phyloP scores from a whole-genome alignment of 2,797 vertebrate genomes.

The Acanthiza pusilla region DNA sequence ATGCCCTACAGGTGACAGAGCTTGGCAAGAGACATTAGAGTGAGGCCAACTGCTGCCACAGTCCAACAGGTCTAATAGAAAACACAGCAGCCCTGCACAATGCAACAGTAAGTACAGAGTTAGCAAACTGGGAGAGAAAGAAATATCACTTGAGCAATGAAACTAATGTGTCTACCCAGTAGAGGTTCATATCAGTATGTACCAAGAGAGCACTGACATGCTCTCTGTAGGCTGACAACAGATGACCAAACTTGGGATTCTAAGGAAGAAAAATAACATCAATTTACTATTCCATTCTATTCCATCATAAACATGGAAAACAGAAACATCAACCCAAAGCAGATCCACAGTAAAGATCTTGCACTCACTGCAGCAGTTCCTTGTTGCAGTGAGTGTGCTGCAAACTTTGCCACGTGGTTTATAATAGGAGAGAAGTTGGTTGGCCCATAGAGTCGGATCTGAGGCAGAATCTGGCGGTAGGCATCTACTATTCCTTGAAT shows the following conservation, averaged over 20 bases:
- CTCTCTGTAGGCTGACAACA: background rate
- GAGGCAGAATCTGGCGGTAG: constrained; percentile 82
- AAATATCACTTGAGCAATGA: background rate
- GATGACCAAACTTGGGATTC: background rate
- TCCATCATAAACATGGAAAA: background rate
- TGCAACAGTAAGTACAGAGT: background rate
- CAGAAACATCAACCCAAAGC: background rate
- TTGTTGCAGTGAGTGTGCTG: constrained; percentile 71
- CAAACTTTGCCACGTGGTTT: constrained; percentile 85
- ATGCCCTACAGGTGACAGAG: background rate
- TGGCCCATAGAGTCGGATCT: constrained; percentile 87
- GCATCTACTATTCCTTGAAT: constrained; percentile 88
- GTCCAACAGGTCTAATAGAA: background rate
- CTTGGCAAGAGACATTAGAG: background rate
- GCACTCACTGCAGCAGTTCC: constrained; percentile 81
- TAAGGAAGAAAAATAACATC: background rate
- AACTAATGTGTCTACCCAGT: background rate
- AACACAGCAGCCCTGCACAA: background rate
- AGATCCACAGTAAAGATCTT: background rate
- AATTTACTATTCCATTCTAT: background rate
- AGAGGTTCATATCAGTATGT: background rate
- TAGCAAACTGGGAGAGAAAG: background rate
- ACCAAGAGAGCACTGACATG: background rate
- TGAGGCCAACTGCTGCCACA: background rate
- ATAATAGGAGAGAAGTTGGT: constrained; percentile 95